phyloP scores from a whole-genome alignment of 2,113 vertebrate species.

The Excalfactoria chinensis region DNA sequence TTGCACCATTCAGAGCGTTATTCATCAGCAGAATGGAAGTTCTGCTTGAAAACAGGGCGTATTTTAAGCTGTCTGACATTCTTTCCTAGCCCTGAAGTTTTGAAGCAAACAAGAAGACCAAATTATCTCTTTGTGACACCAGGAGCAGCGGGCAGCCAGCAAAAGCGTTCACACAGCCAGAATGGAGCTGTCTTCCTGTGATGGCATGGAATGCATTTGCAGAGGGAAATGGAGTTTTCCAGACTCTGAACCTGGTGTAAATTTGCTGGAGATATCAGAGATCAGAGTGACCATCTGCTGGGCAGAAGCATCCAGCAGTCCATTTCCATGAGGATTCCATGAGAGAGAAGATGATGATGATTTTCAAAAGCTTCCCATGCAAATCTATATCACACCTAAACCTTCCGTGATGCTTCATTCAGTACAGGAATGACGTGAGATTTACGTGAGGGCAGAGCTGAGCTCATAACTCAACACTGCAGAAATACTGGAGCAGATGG shows the following conservation, averaged over 20 bases:
- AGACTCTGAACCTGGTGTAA: not conserved
- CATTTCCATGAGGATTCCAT: fast-evolving
- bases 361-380: not conserved
- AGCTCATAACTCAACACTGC: not conserved
- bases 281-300: not conserved
- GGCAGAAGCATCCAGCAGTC: not conserved
- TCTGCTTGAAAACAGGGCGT: not conserved
- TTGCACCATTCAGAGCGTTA: not conserved
- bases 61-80: not conserved
- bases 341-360: fast-evolving
- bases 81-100: not conserved
- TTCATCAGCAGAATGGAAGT: not conserved
- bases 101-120: not conserved
- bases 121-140: not conserved
- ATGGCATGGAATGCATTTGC: fast-evolving
- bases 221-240: not conserved
- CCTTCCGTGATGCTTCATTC: not conserved
- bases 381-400: not conserved
- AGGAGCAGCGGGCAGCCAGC: not conserved
- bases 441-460: not conserved
- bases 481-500: not conserved
- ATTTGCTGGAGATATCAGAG: not conserved
- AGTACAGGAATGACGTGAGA: not conserved
- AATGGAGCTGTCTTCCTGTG: not conserved
- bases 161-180: not conserved